Conservation (phyloP, 2,113 vertebrate species). For the Phrynosoma blainvillii region DNA sequence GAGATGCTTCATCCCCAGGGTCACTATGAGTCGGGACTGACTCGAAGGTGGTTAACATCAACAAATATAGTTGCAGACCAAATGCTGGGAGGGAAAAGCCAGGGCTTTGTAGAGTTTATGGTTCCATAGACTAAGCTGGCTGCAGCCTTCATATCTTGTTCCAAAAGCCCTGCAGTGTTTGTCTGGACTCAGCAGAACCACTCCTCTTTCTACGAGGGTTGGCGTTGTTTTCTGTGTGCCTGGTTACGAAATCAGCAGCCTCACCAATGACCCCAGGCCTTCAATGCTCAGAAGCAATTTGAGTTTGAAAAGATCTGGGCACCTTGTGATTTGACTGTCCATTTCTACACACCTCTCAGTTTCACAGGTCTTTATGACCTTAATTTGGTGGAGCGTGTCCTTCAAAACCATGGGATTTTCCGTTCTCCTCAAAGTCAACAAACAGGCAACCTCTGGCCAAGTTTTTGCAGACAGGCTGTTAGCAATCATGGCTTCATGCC, state of each 20-base stretch:
- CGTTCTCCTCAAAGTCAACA: neutral
- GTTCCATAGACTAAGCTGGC: too few species aligned
- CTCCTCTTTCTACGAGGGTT: neutral
- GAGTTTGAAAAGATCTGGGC: neutral
- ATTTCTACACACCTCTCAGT: neutral
- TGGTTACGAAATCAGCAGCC: neutral
- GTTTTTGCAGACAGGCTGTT: conserved; percentile 61
- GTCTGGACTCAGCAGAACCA: neutral
- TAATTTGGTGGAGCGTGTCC: neutral
- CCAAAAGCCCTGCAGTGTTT: neutral
- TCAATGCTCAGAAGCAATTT: neutral
- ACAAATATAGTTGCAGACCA: neutral
- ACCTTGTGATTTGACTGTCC: neutral
- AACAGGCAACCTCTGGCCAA: conserved; percentile 22
- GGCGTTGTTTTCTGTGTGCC: neutral
- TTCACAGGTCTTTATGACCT: neutral
- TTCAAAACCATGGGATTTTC: neutral
- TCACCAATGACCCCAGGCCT: too few species aligned
- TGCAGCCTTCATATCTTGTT: neutral
- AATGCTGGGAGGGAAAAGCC: neutral
- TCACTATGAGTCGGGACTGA: too few species aligned
- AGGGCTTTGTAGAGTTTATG: neutral
- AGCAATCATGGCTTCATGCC: conserved; percentile 63
- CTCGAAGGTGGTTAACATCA: too few species aligned
- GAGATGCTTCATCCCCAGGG: too few species aligned